A percentile compares a stretch with the other conserved stretches of the same genome.
Conservation (phyloP, 2,888 invertebrate species). For the Parnassius orleans region DNA sequence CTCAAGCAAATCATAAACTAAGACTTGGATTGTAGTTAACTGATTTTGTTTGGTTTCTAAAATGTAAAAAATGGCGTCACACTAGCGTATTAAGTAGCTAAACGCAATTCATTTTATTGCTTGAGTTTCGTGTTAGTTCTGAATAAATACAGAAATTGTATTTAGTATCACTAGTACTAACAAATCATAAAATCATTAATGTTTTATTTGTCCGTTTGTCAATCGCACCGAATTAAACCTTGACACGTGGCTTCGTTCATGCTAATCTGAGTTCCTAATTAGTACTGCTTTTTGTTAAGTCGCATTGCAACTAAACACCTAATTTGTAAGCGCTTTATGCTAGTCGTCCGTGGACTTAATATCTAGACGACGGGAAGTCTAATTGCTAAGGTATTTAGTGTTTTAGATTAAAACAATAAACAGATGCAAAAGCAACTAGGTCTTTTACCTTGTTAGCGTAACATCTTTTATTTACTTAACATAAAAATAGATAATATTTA, state of each 20-base stretch:
- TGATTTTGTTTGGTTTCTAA: too few relatives aligned
- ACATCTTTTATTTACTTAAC: too few relatives aligned
- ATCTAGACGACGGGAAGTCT: not conserved
- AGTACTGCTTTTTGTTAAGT: constrained; percentile 31
- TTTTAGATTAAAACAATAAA: not conserved
- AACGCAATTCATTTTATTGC: too few relatives aligned
- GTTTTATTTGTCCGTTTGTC: constrained; percentile 33
- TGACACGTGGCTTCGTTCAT: constrained; percentile 29
- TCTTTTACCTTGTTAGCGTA: too few relatives aligned
- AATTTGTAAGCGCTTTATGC: not conserved
- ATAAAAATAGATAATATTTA: too few relatives aligned
- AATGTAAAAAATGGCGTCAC: too few relatives aligned
- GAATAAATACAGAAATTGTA: not conserved
- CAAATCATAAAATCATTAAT: constrained; percentile 35
- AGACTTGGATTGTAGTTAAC: too few relatives aligned
- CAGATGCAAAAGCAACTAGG: not conserved
- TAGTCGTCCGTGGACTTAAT: constrained; percentile 5
- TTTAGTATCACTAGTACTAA: constrained; percentile 12
- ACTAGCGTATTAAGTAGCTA: too few relatives aligned
- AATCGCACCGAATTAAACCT: constrained; percentile 29
- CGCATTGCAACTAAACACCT: constrained; percentile 3
- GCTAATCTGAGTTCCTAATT: constrained; percentile 26
- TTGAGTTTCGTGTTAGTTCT: not conserved
- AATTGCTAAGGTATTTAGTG: not conserved
- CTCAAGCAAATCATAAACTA: too few relatives aligned